Evolutionary conservation across 2,113 vertebrate genomes (phyloP).

Genomic region (Apodemus speciosus): DNA sequence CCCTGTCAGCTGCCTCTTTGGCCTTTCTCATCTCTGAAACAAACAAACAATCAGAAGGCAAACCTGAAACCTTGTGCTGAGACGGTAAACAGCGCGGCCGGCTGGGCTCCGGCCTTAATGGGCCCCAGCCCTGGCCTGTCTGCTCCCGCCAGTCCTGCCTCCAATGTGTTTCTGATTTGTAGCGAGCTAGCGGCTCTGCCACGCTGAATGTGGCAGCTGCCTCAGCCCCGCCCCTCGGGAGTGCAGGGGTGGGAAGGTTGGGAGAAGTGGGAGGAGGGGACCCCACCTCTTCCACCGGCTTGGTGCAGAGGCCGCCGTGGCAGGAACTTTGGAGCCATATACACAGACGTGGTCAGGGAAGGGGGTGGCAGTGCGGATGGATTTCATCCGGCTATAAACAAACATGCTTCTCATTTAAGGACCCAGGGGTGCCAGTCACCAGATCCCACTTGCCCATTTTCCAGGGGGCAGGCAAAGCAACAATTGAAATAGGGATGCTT

Average conservation of each 20-base stretch:
- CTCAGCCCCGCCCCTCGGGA: conserved; percentile 66
- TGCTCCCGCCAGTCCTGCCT: conserved; percentile 73
- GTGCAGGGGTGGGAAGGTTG: conserved; percentile 74
- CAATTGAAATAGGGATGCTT: not conserved
- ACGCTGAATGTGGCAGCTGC: conserved; percentile 74
- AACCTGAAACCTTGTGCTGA: conserved; percentile 76
- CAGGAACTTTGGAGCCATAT: conserved; percentile 72
- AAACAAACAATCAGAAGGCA: conserved; percentile 79
- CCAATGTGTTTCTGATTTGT: conserved; percentile 82
- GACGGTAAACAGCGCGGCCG: conserved; percentile 62
- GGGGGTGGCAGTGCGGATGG: conserved; percentile 44
- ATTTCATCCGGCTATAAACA: conserved; percentile 77
- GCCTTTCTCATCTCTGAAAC: conserved; percentile 73
- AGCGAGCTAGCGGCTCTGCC: conserved; percentile 73
- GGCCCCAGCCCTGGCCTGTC: conserved; percentile 77
- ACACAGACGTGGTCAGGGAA: conserved; percentile 44
- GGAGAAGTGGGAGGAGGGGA: conserved; percentile 63
- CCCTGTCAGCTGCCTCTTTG: conserved; percentile 74
- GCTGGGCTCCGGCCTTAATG: conserved; percentile 77
- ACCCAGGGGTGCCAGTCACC: conserved; percentile 51
- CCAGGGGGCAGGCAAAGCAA: conserved; percentile 15
- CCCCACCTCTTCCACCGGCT: conserved; percentile 46
- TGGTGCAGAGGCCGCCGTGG: conserved; percentile 69
- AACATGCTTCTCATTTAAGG: conserved; percentile 79
- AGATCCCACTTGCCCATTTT: conserved; percentile 62